Evolutionary conservation across 2,888 invertebrate species (phyloP), one percentile per base, ranked within the genome.

Genomic region (Isoperla grammatica): DNA sequence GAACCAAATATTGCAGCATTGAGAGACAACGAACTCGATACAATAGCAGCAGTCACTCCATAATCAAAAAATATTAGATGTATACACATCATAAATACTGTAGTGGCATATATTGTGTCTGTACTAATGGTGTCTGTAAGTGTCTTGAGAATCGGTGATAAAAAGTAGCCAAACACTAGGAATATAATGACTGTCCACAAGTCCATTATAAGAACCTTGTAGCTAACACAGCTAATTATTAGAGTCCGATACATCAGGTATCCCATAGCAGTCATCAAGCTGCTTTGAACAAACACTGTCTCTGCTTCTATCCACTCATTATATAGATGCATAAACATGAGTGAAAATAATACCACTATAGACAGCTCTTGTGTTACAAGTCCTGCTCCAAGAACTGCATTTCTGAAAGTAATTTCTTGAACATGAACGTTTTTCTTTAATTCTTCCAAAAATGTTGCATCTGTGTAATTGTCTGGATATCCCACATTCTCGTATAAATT

Each of bases 61-160:
- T 98, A 99, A 72, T 98, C 94, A 71, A 90, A 93, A 71, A 95
- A 95, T 67, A 92, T 81, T 62, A 98, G 78, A 78, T 98, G 96
- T 1, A 90, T 75, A 0, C 90, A 70, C 78, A 97, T 84, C 85
- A 95, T 91, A 12, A 91, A 79, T 17, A 89, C 86, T 0, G 96
- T 85, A 82, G 90, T 92, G 1, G 95, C 92, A 70, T 95, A 96
- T 70, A 99, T 96, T 0, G 98, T 96, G 71, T 99, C 97, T 0
- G 97, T 97, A 70, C 95, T 95, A 1, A 99, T 91, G 0, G 96
- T 95, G 71, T 95, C 93, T 0, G 99, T 98, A 54, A 99, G 78
- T 0, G 95, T 97, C 72, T 96, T 92, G 35, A 96, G 75, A 15
- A 97, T 83, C 0, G 97, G 98, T 0, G 96, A 94, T 61, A 96